Evolutionary conservation across 2,888 invertebrate genomes (phyloP), one percentile per base, ranked within the genome.

Genomic region (Euphydryas editha): DNA sequence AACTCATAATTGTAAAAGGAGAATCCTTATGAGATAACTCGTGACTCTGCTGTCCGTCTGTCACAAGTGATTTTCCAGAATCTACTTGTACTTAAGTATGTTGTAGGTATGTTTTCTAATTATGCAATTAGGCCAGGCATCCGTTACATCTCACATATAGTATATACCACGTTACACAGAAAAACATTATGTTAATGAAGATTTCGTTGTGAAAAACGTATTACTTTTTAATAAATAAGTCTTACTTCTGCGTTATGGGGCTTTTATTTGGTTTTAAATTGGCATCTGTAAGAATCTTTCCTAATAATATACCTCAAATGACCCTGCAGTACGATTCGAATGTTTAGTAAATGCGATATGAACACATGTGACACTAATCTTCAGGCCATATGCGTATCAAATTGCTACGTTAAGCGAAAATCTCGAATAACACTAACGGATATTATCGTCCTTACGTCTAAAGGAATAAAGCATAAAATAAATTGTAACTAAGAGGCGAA

Each of bases 321-420:
- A 51, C 51, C 51, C 21, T 20, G 18, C 47, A 47, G 60, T 65
- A 68, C 68, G 59, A 68, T 59, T 62, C 65, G 56, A 65, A 68
- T 65, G 65, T 59, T 55, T 61, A 56, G 62, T 47, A 59, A 65
- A 60, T 65, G 55, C 62, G 68, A 70, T 70, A 70, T 70, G 65
- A 75, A 74, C 76, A 75, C 75, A 76, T 76, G 77, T 72, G 74
- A 73, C 70, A 72, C 73, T 76, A 77, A 77, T 76, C 72, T 74
- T 71, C 65, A 72, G 64, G 72, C 75, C 76, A 76, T 73, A 75
- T 78, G 78, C 76, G 76, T 76, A 76, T 76, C 78, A 69, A 78
- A 78, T 76, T 76, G 75, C 73, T 69, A 73, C 74, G 75, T 75
- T 75, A 73, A 67, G 63, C 61, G 70, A 67, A 72, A 69, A 70